Evolutionary conservation across 2,797 vertebrate species (phyloP), one percentile per base, ranked within the genome.

Genomic region (Schizopygopsis malacanthus): DNA sequence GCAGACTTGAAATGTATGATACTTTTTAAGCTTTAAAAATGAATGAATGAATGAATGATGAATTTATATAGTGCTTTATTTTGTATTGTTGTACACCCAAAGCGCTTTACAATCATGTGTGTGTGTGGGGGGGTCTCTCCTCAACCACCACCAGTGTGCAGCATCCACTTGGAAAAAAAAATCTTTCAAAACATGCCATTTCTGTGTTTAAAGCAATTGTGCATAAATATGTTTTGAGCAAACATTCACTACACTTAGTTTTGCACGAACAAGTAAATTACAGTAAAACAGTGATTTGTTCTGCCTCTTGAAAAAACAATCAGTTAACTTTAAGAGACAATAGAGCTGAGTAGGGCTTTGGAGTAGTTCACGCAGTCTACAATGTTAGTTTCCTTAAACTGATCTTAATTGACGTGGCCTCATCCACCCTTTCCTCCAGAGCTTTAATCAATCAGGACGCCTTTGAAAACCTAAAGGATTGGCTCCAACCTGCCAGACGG

Each of bases 401-500:
- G 45, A 5, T 87, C 63, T 89, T 93, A 94, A 94, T 94, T 93
- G 91, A 91, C 86, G 87, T 81, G 72, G 73, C 71, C 84, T 50
- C 45, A 90, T 90, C 87, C 94, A 92, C 94, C 94, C 94, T 93
- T 95, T 95, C 94, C 95, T 94, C 91, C 77, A 89, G 87, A 6
- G 89, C 91, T 92, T 91, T 91, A 94, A 94, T 94, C 93, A 95
- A 92, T 95, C 94, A 18, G 79, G 86, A 47, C 86, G 94, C 94
- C 92, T 94, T 90, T 93, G 90, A 93, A 94, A 95, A 92, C 92
- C 91, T 70, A 87, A 93, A 94, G 93, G 92, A 95, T 93, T 83
- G 79, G 89, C 89, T 88, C 92, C 87, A 85, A 92, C 90, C 90
- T 94, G 92, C 92, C 87, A 86, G 79, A 91, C 89, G 89, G 15